Evolutionary conservation across 2,113 vertebrate species (phyloP).

Genomic region (Glareola pratincola): DNA sequence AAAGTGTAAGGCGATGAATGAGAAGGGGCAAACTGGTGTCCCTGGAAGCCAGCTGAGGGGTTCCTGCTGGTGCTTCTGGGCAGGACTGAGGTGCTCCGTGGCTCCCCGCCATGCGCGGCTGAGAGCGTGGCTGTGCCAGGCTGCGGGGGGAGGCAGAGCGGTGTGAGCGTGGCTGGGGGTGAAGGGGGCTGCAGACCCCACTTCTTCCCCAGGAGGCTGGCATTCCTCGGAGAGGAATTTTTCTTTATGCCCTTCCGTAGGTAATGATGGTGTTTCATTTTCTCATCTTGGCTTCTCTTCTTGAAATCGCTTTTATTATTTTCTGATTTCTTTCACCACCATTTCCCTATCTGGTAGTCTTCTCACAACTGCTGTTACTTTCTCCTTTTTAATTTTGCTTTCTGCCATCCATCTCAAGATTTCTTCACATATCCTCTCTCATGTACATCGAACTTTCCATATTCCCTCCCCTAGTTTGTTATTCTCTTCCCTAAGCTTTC

Average conservation of each 20-base stretch:
- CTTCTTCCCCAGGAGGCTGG: not conserved
- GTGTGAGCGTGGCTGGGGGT: not conserved
- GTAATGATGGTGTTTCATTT: not conserved
- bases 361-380: not conserved
- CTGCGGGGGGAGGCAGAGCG: not conserved
- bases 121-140: not conserved
- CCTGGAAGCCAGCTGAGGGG: not conserved
- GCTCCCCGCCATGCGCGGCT: not conserved
- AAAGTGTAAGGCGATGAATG: not conserved
- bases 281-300: not conserved
- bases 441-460: not conserved
- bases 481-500: not conserved
- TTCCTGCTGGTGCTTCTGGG: not conserved
- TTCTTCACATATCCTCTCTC: not conserved
- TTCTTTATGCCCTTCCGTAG: not conserved
- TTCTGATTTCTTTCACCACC: not conserved
- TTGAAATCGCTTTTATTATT: not conserved
- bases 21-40: not conserved
- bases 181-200: not conserved
- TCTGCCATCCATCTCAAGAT: not conserved
- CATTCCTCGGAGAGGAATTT: not conserved
- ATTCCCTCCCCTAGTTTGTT: not conserved
- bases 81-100: not conserved
- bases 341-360: not conserved
- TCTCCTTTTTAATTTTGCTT: not conserved